phyloP scores from a whole-genome alignment of 2,888 invertebrate genomes.

The Abrostola triplasia region DNA sequence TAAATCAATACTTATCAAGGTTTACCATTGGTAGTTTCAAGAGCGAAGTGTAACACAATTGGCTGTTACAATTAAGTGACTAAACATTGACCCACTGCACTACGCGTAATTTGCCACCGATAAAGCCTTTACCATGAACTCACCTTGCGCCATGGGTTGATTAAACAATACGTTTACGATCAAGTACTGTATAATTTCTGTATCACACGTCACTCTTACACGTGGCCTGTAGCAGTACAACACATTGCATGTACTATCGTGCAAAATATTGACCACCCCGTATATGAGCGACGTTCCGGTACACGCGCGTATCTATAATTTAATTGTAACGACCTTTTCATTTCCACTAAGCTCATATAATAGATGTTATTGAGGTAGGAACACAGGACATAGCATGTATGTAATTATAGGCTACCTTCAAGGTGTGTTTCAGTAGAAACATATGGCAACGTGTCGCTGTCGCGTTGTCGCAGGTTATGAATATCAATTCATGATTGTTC shows the following conservation, averaged over 20 bases:
- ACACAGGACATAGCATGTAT: conserved; percentile 3
- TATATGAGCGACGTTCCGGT: neutral
- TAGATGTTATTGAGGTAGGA: neutral
- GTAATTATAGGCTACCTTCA: conserved; percentile 26
- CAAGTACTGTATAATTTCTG: conserved; percentile 35
- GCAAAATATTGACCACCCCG: conserved; percentile 1
- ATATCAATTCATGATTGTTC: conserved; percentile 31
- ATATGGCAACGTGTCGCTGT: conserved; percentile 19
- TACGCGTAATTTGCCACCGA: conserved; percentile 58
- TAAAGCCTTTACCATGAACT: conserved; percentile 59
- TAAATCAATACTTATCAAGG: conserved; percentile 21
- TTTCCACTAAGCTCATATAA: neutral
- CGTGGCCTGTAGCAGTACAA: conserved; percentile 29
- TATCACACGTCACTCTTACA: conserved; percentile 26
- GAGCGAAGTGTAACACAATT: conserved; percentile 22
- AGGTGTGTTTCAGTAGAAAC: conserved; percentile 30
- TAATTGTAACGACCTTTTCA: neutral
- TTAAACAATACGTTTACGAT: conserved; percentile 48
- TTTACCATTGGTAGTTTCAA: conserved; percentile 22
- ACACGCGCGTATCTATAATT: neutral
- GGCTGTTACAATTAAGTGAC: conserved; percentile 41
- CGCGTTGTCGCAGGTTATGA: conserved; percentile 35
- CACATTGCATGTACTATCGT: conserved; percentile 13
- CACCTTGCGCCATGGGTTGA: conserved; percentile 56
- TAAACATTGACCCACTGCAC: conserved; percentile 66